phyloP scores from a whole-genome alignment of 2,888 invertebrate species.

The Callinectes sapidus region DNA sequence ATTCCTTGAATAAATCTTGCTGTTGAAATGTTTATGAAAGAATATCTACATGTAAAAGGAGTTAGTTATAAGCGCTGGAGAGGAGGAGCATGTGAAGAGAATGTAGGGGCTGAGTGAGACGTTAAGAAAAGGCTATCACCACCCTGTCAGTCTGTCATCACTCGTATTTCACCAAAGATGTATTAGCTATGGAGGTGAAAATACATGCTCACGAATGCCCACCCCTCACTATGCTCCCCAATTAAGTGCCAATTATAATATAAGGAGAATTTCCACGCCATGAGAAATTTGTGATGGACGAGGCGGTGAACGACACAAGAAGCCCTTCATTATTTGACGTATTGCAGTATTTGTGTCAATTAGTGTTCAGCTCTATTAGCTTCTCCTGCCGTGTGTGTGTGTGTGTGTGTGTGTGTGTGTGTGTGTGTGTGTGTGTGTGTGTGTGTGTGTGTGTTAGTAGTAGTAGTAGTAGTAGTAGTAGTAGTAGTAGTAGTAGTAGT shows the following conservation, averaged over 20 bases:
- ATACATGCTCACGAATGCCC: background rate
- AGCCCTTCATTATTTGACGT: background rate
- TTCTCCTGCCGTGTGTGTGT: background rate
- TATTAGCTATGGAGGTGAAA: background rate
- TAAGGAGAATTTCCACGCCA: background rate
- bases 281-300: background rate
- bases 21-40: background rate
- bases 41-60: background rate
- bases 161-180: background rate
- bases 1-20: too few relatives aligned
- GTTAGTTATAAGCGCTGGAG: background rate
- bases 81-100: background rate
- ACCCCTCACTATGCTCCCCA: background rate
- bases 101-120: background rate
- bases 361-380: background rate
- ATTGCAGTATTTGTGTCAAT: background rate
- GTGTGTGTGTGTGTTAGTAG: background rate
- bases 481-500: background rate
- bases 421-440: background rate
- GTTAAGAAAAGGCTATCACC: background rate
- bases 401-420: constrained; percentile 1
- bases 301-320: background rate
- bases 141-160: background rate
- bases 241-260: background rate
- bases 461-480: background rate